Evolutionary conservation across 2,113 vertebrate species (phyloP), one percentile per base, ranked within the genome.

Genomic region (Gorilla gorilla): DNA sequence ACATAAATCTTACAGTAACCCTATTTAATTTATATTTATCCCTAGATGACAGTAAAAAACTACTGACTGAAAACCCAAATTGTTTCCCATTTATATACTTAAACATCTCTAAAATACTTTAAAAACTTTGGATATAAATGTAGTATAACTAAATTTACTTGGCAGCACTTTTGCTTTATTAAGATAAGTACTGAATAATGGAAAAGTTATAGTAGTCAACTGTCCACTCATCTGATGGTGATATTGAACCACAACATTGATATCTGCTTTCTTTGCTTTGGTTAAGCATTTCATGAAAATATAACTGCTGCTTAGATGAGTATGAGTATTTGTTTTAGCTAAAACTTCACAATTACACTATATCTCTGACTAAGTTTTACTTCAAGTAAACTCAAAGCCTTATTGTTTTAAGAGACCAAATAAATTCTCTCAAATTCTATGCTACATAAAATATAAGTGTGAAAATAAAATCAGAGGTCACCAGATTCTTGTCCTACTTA

Each of bases 21-120:
- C 4, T 84, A 55, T 75, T 45, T 89, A 22, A 89, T 70, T 94
- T 97, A 73, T 89, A 35, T 50, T 25, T 85, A 94, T 57, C 23
- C 13, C 45, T 72, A 81, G 85, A 92, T 48, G 18, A 48, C n/a
- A 92, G 32, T 10, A 57, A 43, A 35, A 40, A 76, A 32, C 25
- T 61, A 30, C n/a, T 76, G 23, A 86, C 3, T 86, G 57, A 95
- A 94, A 95, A 66, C 55, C 22, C 23, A 93, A 40, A 38, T 43
- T 38, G 35, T 4, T 72, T 86, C 57, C 90, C 48, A 52, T 45
- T 35, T 82, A 45, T 50, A 83, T 27, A 73, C 20, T 76, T 83
- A 90, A 43, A 73, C 64, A 52, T 64, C 79, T 84, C 14, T 70
- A 30, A 86, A 91, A 50, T 32, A 57, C 7, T 35, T 79, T 50